Evolutionary conservation across 2,113 vertebrate genomes (phyloP), one percentile per base, ranked within the genome.

Genomic region (Poeciliopsis turrubarensis): DNA sequence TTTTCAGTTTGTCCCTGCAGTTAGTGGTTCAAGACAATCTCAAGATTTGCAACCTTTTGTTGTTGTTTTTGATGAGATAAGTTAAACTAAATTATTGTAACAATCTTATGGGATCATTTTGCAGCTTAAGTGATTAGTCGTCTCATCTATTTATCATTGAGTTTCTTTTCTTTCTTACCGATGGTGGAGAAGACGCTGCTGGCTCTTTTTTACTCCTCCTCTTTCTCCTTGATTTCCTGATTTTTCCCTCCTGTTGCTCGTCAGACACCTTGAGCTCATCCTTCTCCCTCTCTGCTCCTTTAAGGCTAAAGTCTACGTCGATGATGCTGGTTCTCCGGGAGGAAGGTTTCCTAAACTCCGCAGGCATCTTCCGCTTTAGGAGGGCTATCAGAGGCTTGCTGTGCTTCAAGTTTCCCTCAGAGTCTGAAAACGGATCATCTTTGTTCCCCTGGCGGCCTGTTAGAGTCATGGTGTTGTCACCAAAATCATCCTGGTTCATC

Each of bases 261-360:
- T 86, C 72, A 8, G 39, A 61, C 15, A 61, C 68, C 31, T 85
- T 87, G 0, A 4, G 54, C 60, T 65, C 73, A 67, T 64, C 79
- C 17, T 27, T 67, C 78, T 41, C 85, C 7, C 61, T 82, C 61
- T 32, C 54, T 1, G 65, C 57, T 60, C 39, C 87, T 14, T 85
- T 86, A 60, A 80, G 47, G 39, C 93, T 89, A 71, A 92, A 92
- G 83, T 86, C 91, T 57, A 93, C 65, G 41, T 92, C 89, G 9
- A 90, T 89, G 76, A 91, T 79, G 78, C 78, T 90, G 8, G 82
- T 87, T 31, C 90, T 80, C 8, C 70, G 71, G 25, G 88, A 86
- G 0, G 87, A 87, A 5, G 85, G 79, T 15, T 72, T 79, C 1
- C 79, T 86, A 47, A 87, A 68, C 66, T 94, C 91, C 0, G 77